Evolutionary conservation across 2,113 vertebrate species (phyloP).

Genomic region (Periophthalmodon schlosseri): DNA sequence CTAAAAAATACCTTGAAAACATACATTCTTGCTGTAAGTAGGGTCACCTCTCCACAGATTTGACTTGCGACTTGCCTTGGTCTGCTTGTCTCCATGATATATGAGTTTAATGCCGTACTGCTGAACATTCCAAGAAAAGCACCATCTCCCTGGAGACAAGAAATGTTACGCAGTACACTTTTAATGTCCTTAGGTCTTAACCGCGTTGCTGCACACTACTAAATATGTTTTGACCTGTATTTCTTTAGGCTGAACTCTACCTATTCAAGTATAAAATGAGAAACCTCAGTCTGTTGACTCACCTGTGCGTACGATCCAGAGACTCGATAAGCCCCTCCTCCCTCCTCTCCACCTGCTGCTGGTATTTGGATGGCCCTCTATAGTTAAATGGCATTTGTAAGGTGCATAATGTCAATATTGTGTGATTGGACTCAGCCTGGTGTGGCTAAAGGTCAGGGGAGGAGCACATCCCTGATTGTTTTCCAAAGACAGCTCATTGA

Average conservation of each 20-base stretch:
- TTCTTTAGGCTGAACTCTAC: background rate
- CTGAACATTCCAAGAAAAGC: too few relatives aligned
- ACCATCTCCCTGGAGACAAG: too few relatives aligned
- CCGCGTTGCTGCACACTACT: background rate
- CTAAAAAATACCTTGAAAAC: too few relatives aligned
- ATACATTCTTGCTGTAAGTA: too few relatives aligned
- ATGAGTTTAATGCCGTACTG: too few relatives aligned
- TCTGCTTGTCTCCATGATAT: too few relatives aligned
- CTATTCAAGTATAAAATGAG: conserved; percentile 10
- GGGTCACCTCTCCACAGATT: too few relatives aligned
- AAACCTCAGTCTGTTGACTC: conserved; percentile 10
- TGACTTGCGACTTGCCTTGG: too few relatives aligned
- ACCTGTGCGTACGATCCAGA: conserved; percentile 13
- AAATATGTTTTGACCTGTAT: background rate
- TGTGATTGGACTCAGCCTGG: conserved; percentile 70
- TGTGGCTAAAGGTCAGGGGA: conserved; percentile 72
- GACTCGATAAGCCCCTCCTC: background rate
- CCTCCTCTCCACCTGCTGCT: background rate
- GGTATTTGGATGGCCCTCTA: conserved; percentile 47
- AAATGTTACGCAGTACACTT: background rate
- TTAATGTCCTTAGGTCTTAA: background rate
- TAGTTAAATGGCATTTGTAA: conserved; percentile 66
- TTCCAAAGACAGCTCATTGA: conserved; percentile 71
- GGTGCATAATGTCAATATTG: conserved; percentile 74
- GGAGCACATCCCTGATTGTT: conserved; percentile 74